phyloP scores from a whole-genome alignment of 2,888 invertebrate species.

The Lathronympha strigana region DNA sequence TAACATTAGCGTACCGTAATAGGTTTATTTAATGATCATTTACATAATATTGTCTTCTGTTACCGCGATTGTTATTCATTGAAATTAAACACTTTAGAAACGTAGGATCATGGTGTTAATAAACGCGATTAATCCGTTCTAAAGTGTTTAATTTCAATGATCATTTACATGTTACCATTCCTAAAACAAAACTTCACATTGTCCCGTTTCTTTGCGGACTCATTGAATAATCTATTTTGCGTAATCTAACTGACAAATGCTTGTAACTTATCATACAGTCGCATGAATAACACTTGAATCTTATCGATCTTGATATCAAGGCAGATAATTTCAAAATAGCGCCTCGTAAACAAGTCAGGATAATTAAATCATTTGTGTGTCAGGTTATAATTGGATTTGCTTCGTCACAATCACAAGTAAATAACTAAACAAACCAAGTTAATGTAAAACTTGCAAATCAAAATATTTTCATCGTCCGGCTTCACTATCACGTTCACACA shows the following conservation, averaged over 20 bases:
- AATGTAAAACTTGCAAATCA: too few relatives aligned
- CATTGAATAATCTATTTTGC: constrained; percentile 3
- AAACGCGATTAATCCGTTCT: too few relatives aligned
- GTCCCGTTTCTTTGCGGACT: not conserved
- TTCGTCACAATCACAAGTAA: not conserved
- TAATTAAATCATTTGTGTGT: not conserved
- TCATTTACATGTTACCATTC: not conserved
- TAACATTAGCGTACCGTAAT: too few relatives aligned
- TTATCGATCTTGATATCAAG: constrained; percentile 7
- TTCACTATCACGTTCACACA: too few relatives aligned
- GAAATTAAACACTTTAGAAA: too few relatives aligned
- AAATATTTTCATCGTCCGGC: too few relatives aligned
- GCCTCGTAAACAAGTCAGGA: not conserved
- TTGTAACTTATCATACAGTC: not conserved
- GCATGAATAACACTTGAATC: not conserved
- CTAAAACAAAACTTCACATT: not conserved
- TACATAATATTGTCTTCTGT: too few relatives aligned
- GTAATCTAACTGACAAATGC: not conserved
- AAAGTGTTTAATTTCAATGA: too few relatives aligned
- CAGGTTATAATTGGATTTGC: not conserved
- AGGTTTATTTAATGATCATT: too few relatives aligned
- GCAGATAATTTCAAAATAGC: not conserved
- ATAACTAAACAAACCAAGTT: too few relatives aligned
- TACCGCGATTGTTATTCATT: too few relatives aligned
- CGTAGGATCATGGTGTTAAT: too few relatives aligned